Evolutionary conservation across 2,113 vertebrate species (phyloP), one percentile per base, ranked within the genome.

Genomic region (Craseonycteris thonglongyai): DNA sequence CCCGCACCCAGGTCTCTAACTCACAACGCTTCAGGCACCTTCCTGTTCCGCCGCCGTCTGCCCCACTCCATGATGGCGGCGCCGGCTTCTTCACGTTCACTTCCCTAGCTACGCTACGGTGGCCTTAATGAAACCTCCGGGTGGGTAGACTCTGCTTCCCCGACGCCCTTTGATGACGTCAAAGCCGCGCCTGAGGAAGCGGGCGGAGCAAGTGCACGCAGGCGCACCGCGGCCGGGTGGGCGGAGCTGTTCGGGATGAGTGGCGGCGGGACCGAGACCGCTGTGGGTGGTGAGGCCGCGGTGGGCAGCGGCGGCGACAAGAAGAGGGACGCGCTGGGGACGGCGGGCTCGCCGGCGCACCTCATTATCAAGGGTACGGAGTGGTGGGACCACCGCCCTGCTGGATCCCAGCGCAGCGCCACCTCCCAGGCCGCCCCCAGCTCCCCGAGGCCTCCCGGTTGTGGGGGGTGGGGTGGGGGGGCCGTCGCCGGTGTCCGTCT

Each of bases 361-460:
- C 97, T 98, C 81, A 96, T 99, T 89, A 96, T 98, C 26, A 98
- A 98, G 96, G 98, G 98, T 98, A 97, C 92, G 98, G 51, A 76
- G 83, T 28, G 59, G 26, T 40, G 26, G 94, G 79, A 68, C 51
- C 7, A 0, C 47, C 7, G 24, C 21, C 40, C 21, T 18, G 19
- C 40, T 14, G 69, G 71, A 6, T 2, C 30, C 35, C 42, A 19
- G 68, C 49, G 21, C 30, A 30, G 51, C 11, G 38, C 16, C 51
- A 15, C 2, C 13, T 30, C 15, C 13, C 63, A 15, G n/a, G 26
- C 58, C 22, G 79, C 87, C 15, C 51, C 28, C 54, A 2, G 19
- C 26, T 12, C 13, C 54, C 0, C 6, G 30, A 40, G 45, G 42
- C 40, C 24, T n/a, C 5, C 65, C 7, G 49, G 51, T 66, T 28